Base-by-base conservation (phyloP, 2,888 invertebrate genomes). In the Octodonta nipae region DNA sequence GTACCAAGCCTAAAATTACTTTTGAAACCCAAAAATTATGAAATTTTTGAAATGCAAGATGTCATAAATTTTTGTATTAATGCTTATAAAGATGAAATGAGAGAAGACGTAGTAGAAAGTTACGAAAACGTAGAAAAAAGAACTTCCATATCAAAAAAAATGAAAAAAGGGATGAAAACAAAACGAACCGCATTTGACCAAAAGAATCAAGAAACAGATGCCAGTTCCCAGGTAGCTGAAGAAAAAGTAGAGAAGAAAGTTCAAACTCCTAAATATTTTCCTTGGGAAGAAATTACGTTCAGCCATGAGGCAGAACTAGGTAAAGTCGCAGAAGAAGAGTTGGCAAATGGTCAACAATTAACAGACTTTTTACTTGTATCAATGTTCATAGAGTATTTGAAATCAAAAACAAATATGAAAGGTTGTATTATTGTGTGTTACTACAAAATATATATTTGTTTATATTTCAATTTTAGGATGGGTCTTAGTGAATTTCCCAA, bases 401-500 rank as follows among this genome's bases (percentile, higher is more conserved):
- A 68, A 50, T 60, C 58, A 16, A 56, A 70, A 36, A 34, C 49
- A 2, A 62, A 68, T 22, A 49, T 64, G 11, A 46, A 47, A 37
- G 52, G 42, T 39, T 6, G 17, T 17, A 7, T 17, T 26, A 12
- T 26, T 6, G 7, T 17, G 6, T 13, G 5, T 26, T 12, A 3
- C 26, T 4, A 22, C 2, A 22, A 3, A 4, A 2, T 22, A 20
- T 7, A n/a, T n/a, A 3, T 3, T 4, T 22, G 22, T 22, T n/a
- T n/a, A n/a, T n/a, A n/a, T n/a, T n/a, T n/a, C 6, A 15, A 24
- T 33, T 28, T 27, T 26, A 43, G 50, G 4, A 20, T 78, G 75
- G 66, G 72, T 69, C n/a, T 58, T 78, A 28, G 55, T 77, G 25
- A 74, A 78, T 51, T 78, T 70, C 48, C 78, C 78, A 0, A 65